Evolutionary conservation across 2,888 invertebrate species (phyloP), one percentile per base, ranked within the genome.

Genomic region (Malthinus seriepunctatus): DNA sequence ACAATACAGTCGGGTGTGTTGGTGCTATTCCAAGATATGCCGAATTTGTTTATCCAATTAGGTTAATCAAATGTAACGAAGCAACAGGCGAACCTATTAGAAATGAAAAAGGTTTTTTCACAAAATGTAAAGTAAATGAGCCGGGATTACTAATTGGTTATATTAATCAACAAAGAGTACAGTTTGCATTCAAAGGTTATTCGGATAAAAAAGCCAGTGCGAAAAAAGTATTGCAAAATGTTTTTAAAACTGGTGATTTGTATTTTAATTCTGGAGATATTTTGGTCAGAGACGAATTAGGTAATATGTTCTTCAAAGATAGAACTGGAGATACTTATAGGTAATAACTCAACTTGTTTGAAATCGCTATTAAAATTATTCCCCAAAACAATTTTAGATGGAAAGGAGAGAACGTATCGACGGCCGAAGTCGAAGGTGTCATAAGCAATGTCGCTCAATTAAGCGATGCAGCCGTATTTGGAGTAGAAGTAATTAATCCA

Each of bases 331-430:
- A 91, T 78, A 91, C 91, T 0, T 91, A 88, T 79, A 84, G 87
- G 82, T 23, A 23, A 5, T 23, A 39, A 42, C 14, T 37, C 8
- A 7, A 5, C 10, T 34, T 5, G 5, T 23, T 23, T 23, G n/a
- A n/a, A n/a, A n/a, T n/a, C n/a, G n/a, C n/a, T n/a, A n/a, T n/a
- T 23, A 23, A 2, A 5, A 23, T 23, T 23, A 2, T 23, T 23
- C 23, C 23, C 5, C 5, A 5, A 23, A 23, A 23, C 23, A 60
- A 65, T 50, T 70, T 51, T 57, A 76, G 78, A 52, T 96, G 95
- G 95, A 90, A 93, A 74, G 97, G 98, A 9, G 97, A 98, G 82
- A 98, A 98, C 76, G 96, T 98, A 1, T 91, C 97, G 56, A 97
- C 97, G 1, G 88, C 91, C 0, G 98, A 98, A 81, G 94, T 98